Base-by-base conservation (phyloP, 2,888 invertebrate species). In the Onthophagus sagittarius region DNA sequence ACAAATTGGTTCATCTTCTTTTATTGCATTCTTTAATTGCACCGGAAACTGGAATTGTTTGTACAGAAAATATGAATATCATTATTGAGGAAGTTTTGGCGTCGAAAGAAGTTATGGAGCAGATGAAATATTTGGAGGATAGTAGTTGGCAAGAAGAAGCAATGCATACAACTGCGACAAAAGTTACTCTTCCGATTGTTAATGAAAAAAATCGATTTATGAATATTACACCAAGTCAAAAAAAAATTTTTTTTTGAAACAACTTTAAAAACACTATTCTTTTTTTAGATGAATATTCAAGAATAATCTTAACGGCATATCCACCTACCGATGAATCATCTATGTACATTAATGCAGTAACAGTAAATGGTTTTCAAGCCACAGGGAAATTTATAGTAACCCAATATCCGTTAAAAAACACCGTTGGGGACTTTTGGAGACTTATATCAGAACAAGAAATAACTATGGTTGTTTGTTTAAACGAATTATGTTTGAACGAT, bases 341-440 rank as follows among this genome's bases (percentile, higher is more conserved):
- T 15, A 84, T 84, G 69, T 88, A 87, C 76, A 85, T 87, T 15
- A 86, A 87, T 69, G 87, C 86, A 0, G 83, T 86, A 6, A 79
- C 79, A 74, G 86, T 87, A 2, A 85, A 86, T 73, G 85, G 81
- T 74, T 82, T 82, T 76, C 81, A 83, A 39, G 82, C 72, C 32
- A 78, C 78, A 3, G 83, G 83, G 72, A 83, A 84, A 73, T 87
- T 83, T 72, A 82, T 87, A 5, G 85, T 85, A 0, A 85, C 87
- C 0, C 86, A 87, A 76, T 82, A 85, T 63, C 87, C 88, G 0
- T 72, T 87, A 76, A 83, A 84, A 84, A 0, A 82, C n/a, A 87
- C 87, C 1, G 71, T 85, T 1, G 81, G 80, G 5, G 87, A 87
- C 79, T 87, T 87, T 75, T 87, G 87, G 87, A 82, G 86, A 76